phyloP scores from a whole-genome alignment of 2,888 invertebrate genomes.

The Laspeyria flexula region DNA sequence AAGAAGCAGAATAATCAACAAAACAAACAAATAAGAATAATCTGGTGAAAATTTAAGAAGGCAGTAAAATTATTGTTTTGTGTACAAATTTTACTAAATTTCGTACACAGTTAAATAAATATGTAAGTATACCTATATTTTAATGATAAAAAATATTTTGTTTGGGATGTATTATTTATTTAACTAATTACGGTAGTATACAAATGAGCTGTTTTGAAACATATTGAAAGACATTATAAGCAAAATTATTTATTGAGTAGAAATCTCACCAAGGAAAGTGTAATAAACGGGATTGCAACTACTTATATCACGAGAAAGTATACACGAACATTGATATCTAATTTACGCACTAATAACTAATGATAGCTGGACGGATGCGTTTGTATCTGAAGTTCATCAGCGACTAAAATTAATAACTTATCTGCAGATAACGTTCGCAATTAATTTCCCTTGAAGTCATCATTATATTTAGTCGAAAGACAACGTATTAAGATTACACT shows the following conservation, averaged over 20 bases:
- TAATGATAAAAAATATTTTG: too few relatives aligned
- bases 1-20: too few relatives aligned
- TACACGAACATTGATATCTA: neutral
- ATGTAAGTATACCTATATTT: too few relatives aligned
- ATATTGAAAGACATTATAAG: slow-evolving; percentile 8
- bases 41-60: too few relatives aligned
- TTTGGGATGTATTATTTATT: too few relatives aligned
- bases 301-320: neutral
- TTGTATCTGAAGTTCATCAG: neutral
- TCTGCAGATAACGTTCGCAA: neutral
- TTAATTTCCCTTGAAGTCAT: slow-evolving; percentile 16
- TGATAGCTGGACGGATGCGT: neutral
- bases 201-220: slow-evolving; percentile 4
- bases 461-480: slow-evolving; percentile 19
- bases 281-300: neutral
- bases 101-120: too few relatives aligned
- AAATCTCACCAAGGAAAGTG: slow-evolving; percentile 6
- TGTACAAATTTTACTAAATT: too few relatives aligned
- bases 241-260: slow-evolving; percentile 10
- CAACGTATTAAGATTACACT: too few relatives aligned
- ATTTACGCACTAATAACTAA: neutral
- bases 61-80: too few relatives aligned
- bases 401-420: neutral
- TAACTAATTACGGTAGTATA: too few relatives aligned
- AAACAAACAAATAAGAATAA: too few relatives aligned